A percentile compares a stretch with the other conserved stretches of the same genome.
phyloP scores from a whole-genome alignment of 2,888 invertebrate species.

The Sminthurides aquaticus region DNA sequence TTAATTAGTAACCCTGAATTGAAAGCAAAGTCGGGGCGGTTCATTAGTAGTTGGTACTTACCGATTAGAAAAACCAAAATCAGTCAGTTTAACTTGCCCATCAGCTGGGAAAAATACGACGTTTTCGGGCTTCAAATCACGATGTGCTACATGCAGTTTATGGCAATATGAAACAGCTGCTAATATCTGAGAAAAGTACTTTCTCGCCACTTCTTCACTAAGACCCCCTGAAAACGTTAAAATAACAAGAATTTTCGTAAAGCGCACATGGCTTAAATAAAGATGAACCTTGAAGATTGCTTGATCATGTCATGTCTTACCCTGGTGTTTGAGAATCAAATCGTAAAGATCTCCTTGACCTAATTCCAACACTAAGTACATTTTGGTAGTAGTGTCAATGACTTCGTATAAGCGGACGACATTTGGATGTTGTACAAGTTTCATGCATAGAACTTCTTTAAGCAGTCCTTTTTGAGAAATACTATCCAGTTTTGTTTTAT shows the following conservation, averaged over 20 bases:
- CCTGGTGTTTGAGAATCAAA: conserved; percentile 35
- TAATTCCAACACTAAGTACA: conserved; percentile 91
- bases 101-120: conserved; percentile 87
- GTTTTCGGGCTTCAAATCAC: conserved; percentile 98
- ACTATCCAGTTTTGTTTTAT: conserved; percentile 95
- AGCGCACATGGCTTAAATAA: no score
- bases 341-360: conserved; percentile 66
- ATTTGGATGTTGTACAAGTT: conserved; percentile 69
- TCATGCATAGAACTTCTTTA: conserved; percentile 80
- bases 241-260: no score
- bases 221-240: conserved; percentile 62
- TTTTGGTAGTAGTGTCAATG: conserved; percentile 96
- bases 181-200: conserved; percentile 93
- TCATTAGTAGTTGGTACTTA: no score
- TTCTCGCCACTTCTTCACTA: conserved; percentile 70
- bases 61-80: conserved; percentile 93
- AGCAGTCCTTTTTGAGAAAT: conserved; percentile 91
- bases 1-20: background rate
- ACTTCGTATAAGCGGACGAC: conserved; percentile 97
- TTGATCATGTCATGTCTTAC: no score
- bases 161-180: conserved; percentile 95
- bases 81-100: conserved; percentile 91
- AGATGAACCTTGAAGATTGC: no score
- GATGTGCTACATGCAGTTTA: conserved; percentile 75
- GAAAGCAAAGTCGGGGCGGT: no score